phyloP scores from a whole-genome alignment of 2,113 vertebrate genomes.

The Marmota flaviventris region DNA sequence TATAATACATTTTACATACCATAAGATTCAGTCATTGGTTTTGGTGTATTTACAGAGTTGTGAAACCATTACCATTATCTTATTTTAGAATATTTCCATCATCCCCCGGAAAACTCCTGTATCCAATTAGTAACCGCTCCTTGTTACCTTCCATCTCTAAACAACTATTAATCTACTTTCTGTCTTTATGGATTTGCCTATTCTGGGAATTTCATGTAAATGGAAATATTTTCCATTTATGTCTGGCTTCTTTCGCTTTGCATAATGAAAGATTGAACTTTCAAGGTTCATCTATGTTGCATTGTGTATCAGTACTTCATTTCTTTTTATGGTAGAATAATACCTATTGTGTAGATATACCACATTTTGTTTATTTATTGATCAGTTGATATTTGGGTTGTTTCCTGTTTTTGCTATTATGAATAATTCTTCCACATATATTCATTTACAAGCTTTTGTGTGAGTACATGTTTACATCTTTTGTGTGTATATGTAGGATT shows the following conservation, averaged over 20 bases:
- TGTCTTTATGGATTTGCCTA: no score
- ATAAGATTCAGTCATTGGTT: constrained; percentile 8
- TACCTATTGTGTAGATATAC: not conserved
- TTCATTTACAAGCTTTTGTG: not conserved
- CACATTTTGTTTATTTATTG: not conserved
- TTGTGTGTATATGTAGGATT: not conserved
- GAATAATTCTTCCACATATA: not conserved
- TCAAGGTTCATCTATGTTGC: no score
- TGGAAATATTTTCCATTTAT: not conserved
- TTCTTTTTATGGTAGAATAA: not conserved
- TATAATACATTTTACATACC: not conserved
- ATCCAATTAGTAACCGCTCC: not conserved
- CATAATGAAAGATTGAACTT: not conserved
- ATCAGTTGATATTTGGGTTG: constrained; percentile 22
- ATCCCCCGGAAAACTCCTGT: not conserved
- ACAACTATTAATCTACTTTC: not conserved
- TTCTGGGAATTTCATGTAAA: no score
- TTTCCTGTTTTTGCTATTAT: not conserved
- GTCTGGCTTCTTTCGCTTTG: not conserved
- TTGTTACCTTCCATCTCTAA: not conserved
- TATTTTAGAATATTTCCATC: not conserved
- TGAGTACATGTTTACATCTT: not conserved
- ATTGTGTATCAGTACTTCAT: not conserved
- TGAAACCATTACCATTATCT: not conserved
- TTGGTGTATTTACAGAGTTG: not conserved